Percentiles rank a stretch among this genome's conserved stretches.
phyloP scores from a whole-genome alignment of 1,140 invertebrate species.

The Drosophila ambigua region DNA sequence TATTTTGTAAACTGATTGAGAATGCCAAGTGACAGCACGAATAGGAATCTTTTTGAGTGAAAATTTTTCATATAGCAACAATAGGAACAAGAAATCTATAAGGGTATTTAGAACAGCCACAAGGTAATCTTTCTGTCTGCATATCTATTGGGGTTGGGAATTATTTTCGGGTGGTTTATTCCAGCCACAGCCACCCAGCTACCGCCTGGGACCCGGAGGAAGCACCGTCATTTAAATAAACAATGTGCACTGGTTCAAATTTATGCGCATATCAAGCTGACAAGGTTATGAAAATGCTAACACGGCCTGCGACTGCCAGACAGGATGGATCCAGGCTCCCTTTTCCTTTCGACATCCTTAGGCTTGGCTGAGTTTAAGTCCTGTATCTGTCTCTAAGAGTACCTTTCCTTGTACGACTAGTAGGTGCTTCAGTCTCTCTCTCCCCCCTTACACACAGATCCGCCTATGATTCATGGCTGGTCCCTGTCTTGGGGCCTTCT shows the following conservation, averaged over 20 bases:
- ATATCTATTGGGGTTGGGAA: constrained; percentile 1
- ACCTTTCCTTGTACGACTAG: constrained; percentile 8
- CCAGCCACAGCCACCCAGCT: constrained; percentile 1
- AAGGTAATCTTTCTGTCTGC: neutral
- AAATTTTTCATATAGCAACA: too few species aligned
- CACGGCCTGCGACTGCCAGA: constrained; percentile 50
- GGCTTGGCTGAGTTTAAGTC: constrained; percentile 19
- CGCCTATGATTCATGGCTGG: constrained; percentile 35
- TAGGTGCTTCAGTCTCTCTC: neutral
- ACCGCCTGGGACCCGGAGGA: constrained; percentile 21
- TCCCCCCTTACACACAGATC: neutral
- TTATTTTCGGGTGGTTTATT: constrained; percentile 32
- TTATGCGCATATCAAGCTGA: constrained; percentile 81
- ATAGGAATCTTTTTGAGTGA: too few species aligned
- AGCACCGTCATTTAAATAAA: constrained; percentile 77
- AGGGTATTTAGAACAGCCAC: too few species aligned
- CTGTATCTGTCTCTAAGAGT: constrained; percentile 6
- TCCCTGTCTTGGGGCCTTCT: constrained; percentile 22
- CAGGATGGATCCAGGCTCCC: constrained; percentile 6
- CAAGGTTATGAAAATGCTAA: constrained; percentile 81
- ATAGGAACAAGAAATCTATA: too few species aligned
- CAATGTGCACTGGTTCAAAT: constrained; percentile 78
- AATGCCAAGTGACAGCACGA: too few species aligned
- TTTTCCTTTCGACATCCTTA: constrained; percentile 4
- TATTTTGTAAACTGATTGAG: too few species aligned